Base-by-base conservation (phyloP, 2,797 vertebrate genomes). In the Pteronotus mesoamericanus region DNA sequence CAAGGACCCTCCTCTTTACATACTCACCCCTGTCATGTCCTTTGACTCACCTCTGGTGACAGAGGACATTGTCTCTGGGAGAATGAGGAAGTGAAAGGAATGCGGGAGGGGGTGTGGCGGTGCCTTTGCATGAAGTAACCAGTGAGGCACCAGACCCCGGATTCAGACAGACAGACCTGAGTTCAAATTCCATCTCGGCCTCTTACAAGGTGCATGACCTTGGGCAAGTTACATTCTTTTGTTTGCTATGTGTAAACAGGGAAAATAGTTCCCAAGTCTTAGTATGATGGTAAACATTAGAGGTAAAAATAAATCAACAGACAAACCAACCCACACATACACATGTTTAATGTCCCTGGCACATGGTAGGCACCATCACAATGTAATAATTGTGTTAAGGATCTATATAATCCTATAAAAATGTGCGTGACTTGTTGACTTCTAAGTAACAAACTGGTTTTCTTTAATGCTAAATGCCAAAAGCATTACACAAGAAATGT, bases 21-120 rank as follows among this genome's bases (percentile, higher is more conserved):
- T 37, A 44, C 53, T 29, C 37, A 19, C 19, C 12, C 46, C 86
- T 24, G 22, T 72, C 69, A 61, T 3, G 11, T 24, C 72, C 53
- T 5, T 19, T 29, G 71, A 39, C 44, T 91, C 51, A 39, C 15
- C 22, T 21, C 24, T 57, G 61, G 44, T 82, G 87, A 92, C 79
- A 83, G 53, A 90, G 83, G 68, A 32, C 29, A 55, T 14, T 9
- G 57, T 29, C 72, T 61, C 72, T 46, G 0, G 6, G 90, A 96
- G 83, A 93, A 97, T 18, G 72, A 96, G 90, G 97, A 96, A 79
- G 86, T 37, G 46, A 80, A 59, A 91, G 39, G 26, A 3, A 19
- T 0, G 1, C 5, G 22, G 19, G 2, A 85, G 37, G 34, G 61
- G 34, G 18, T 22, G 53, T 18, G 2, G 42, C 0, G 4, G 51